Conservation (phyloP, 2,888 invertebrate species). For the Matsumyia berberina region DNA sequence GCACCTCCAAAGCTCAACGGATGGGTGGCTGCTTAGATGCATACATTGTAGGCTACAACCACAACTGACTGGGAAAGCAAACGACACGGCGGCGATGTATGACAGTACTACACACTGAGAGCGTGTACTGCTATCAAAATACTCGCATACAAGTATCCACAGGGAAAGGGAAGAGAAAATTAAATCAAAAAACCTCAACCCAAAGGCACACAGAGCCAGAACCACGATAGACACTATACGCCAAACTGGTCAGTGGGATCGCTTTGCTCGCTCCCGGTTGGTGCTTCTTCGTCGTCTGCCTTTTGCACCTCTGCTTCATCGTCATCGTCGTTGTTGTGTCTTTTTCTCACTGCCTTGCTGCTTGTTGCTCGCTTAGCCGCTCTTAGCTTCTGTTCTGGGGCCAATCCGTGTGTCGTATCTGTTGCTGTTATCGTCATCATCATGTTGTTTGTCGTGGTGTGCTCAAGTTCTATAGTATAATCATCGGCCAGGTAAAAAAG, state of each 20-base stretch:
- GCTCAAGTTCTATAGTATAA: slow-evolving; percentile 5
- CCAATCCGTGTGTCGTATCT: slow-evolving; percentile 29
- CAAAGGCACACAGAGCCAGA: slow-evolving; percentile 27
- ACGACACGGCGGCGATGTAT: slow-evolving; percentile 41
- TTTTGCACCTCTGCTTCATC: slow-evolving; percentile 16
- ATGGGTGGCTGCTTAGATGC: slow-evolving; percentile 33
- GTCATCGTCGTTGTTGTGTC: slow-evolving; percentile 1
- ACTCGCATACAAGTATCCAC: slow-evolving; percentile 42
- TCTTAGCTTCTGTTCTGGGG: slow-evolving; percentile 70
- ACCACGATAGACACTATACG: slow-evolving; percentile 43
- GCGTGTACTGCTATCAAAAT: slow-evolving; percentile 47
- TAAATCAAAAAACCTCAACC: slow-evolving; percentile 47
- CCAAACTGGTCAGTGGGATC: slow-evolving; percentile 70
- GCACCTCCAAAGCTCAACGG: slow-evolving; percentile 52
- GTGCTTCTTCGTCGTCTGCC: slow-evolving; percentile 21
- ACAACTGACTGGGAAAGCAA: slow-evolving; percentile 14
- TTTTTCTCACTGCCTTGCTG: slow-evolving; percentile 10
- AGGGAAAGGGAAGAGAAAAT: slow-evolving; percentile 53
- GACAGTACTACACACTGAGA: slow-evolving; percentile 23
- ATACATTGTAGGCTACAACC: slow-evolving; percentile 12
- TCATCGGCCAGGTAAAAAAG: slow-evolving; percentile 19
- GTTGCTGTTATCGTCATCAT: slow-evolving; percentile 64
- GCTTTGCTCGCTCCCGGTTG: slow-evolving; percentile 9
- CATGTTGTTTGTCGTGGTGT: slow-evolving; percentile 39
- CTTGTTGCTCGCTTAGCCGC: slow-evolving; percentile 24